Percentiles rank a stretch among this genome's conserved stretches.
phyloP scores from a whole-genome alignment of 2,888 invertebrate species.

The Smittia sp. region DNA sequence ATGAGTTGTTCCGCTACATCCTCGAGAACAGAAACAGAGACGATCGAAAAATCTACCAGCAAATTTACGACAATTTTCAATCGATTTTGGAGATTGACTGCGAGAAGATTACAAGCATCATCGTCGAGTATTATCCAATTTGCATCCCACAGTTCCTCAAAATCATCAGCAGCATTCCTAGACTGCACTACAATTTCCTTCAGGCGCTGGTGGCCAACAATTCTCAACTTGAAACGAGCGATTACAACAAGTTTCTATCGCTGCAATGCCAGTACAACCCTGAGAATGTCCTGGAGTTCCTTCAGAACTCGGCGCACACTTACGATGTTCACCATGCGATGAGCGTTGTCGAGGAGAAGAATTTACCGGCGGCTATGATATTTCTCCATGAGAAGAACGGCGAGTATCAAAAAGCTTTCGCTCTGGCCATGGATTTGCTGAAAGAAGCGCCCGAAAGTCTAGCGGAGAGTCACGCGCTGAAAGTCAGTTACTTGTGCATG shows the following conservation, averaged over 20 bases:
- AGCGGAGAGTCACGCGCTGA: conserved; percentile 45
- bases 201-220: conserved; percentile 58
- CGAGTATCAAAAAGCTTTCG: conserved; percentile 69
- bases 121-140: conserved; percentile 59
- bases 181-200: conserved; percentile 58
- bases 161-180: conserved; percentile 46
- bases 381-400: conserved; percentile 72
- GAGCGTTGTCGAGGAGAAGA: conserved; percentile 62
- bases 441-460: conserved; percentile 44
- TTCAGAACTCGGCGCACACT: conserved; percentile 54
- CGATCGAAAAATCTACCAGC: conserved; percentile 54
- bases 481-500: conserved; percentile 52
- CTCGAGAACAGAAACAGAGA: conserved; percentile 53
- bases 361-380: conserved; percentile 66
- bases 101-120: conserved; percentile 62
- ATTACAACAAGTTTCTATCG: conserved; percentile 62
- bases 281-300: conserved; percentile 57
- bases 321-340: conserved; percentile 66
- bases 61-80: conserved; percentile 54
- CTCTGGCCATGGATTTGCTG: conserved; percentile 58
- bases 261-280: conserved; percentile 62
- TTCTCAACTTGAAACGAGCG: conserved; percentile 50
- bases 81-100: conserved; percentile 61
- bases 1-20: conserved; percentile 62
- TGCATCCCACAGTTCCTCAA: conserved; percentile 45